These are phyloP conservation scores for Coleophora deauratella DNA, from an alignment of 2,888 invertebrate species.

Conservation along the genomic window DNA sequence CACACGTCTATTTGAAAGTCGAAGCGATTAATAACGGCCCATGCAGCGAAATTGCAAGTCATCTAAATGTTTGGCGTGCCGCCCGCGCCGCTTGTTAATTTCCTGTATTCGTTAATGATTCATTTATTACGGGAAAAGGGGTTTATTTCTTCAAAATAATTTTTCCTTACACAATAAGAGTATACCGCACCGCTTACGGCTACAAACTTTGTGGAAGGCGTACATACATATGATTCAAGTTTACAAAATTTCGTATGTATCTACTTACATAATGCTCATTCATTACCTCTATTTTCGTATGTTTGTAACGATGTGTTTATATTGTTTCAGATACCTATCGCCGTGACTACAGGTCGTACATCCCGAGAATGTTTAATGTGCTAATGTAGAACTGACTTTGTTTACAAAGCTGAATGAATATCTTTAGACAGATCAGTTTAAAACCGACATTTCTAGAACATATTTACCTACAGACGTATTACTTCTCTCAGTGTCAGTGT, in stretches of 20 bases:
- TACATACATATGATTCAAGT: not conserved
- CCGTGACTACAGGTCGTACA: too few relatives aligned
- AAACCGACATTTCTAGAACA: not conserved
- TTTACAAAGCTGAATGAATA: too few relatives aligned
- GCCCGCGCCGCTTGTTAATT: not conserved
- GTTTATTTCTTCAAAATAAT: too few relatives aligned
- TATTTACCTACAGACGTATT: not conserved
- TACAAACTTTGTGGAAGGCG: too few relatives aligned
- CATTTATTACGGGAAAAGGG: too few relatives aligned
- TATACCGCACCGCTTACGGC: too few relatives aligned
- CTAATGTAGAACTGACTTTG: too few relatives aligned
- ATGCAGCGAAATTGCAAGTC: not conserved
- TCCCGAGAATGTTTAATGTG: too few relatives aligned
- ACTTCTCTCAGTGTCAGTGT: not conserved
- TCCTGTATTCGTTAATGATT: not conserved
- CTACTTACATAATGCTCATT: too few relatives aligned
- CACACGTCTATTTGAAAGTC: constrained; percentile 1
- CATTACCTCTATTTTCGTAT: not conserved
- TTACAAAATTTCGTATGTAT: not conserved
- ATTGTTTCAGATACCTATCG: not conserved
- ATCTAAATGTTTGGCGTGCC: constrained; percentile 1
- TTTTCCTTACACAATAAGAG: too few relatives aligned
- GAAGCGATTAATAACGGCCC: not conserved
- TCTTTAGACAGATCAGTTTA: too few relatives aligned
- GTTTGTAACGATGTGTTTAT: not conserved